phyloP scores from a whole-genome alignment of 2,113 vertebrate species.

The Apus apus region DNA sequence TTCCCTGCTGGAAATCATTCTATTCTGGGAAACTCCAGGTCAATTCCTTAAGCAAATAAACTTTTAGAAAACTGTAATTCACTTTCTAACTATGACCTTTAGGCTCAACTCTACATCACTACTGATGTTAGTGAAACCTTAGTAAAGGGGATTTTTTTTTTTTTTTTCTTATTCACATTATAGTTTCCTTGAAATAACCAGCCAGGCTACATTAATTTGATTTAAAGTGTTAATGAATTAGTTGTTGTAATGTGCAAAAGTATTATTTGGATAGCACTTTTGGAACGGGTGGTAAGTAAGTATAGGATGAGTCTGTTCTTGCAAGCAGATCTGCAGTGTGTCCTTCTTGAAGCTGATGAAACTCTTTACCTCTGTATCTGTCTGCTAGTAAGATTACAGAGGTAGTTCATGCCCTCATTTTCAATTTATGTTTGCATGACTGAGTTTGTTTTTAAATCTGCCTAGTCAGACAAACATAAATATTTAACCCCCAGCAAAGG shows the following conservation, averaged over 20 bases:
- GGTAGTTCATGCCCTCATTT: constrained; percentile 7
- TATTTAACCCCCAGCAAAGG: not conserved
- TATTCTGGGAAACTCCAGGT: not conserved
- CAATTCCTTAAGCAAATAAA: constrained; percentile 14
- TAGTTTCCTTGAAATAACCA: too few relatives aligned
- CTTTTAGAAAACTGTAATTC: not conserved
- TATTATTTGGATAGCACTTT: not conserved
- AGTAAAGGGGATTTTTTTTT: too few relatives aligned
- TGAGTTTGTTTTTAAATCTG: constrained; percentile 8
- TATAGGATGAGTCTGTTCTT: not conserved
- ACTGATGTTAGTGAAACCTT: too few relatives aligned
- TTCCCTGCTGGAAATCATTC: not conserved
- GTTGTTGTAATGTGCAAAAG: not conserved
- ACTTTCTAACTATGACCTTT: not conserved
- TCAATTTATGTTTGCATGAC: not conserved
- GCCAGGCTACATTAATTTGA: not conserved
- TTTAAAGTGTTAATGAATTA: not conserved
- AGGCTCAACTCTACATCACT: not conserved
- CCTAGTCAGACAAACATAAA: not conserved
- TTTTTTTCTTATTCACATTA: too few relatives aligned
- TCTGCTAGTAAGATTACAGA: not conserved
- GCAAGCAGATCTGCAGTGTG: not conserved
- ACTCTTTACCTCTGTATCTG: not conserved
- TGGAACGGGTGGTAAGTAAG: not conserved
- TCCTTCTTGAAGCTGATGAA: not conserved